Evolutionary conservation across 2,113 vertebrate species (phyloP).

Genomic region (Microtus oregoni): DNA sequence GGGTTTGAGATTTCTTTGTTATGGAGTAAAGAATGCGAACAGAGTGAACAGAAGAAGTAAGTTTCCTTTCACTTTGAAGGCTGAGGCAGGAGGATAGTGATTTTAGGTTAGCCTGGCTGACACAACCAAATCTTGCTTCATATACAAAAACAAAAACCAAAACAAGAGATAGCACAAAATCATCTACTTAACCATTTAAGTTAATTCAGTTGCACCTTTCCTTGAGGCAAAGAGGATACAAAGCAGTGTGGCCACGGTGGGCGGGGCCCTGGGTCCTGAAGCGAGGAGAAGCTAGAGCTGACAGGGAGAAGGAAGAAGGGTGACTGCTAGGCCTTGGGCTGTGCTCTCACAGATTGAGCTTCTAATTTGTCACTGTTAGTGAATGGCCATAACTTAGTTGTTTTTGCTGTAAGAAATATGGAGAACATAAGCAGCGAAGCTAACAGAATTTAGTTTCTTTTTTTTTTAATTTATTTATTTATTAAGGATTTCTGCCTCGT

Average conservation of each 20-base stretch:
- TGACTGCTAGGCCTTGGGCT: neutral
- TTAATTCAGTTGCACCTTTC: neutral
- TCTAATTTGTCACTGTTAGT: neutral
- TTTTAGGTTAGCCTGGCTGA: neutral
- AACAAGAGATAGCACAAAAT: neutral
- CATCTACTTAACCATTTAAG: neutral
- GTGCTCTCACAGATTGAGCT: neutral
- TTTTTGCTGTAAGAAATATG: neutral
- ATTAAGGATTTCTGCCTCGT: no score
- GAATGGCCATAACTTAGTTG: neutral
- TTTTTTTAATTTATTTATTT: no score
- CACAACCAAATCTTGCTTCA: neutral
- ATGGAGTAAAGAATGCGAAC: neutral
- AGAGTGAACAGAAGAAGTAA: neutral
- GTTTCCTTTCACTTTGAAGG: neutral
- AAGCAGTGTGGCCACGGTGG: rapidly evolving
- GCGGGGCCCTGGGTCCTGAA: neutral
- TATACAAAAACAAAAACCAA: neutral
- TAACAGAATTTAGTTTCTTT: neutral
- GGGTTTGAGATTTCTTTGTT: neutral
- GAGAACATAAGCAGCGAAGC: neutral
- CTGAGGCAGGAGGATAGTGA: neutral
- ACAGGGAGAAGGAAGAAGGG: neutral
- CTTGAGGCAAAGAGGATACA: neutral
- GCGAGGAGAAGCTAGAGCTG: rapidly evolving